phyloP scores from a whole-genome alignment of 2,797 vertebrate species.

The Epinephelus malabaricus region DNA sequence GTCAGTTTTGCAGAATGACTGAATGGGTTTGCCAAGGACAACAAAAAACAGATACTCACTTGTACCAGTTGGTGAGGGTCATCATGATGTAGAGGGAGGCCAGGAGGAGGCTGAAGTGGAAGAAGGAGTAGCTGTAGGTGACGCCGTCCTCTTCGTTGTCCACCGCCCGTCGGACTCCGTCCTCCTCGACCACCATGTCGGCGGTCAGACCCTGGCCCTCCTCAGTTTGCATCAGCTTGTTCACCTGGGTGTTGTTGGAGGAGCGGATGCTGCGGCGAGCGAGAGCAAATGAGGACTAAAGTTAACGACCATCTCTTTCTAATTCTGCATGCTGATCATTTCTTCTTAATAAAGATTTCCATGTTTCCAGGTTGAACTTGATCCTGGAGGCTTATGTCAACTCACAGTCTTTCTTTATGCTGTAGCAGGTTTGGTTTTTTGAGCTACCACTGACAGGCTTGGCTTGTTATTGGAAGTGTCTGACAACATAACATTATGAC shows the following conservation, averaged over 20 bases:
- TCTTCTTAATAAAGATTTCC: background rate
- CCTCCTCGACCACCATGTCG: constrained; percentile 40
- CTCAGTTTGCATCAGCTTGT: constrained; percentile 93
- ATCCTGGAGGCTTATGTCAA: background rate
- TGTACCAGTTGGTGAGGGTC: constrained; percentile 97
- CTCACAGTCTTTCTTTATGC: background rate
- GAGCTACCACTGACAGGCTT: too few relatives aligned
- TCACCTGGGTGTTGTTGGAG: constrained; percentile 93
- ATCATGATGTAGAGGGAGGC: constrained; percentile 97
- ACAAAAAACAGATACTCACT: constrained; percentile 76
- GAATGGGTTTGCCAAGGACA: rapidly evolving
- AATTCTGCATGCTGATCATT: background rate
- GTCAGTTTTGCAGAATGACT: background rate
- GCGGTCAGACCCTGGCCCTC: constrained; percentile 71
- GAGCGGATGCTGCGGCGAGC: constrained; percentile 86
- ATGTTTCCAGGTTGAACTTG: background rate
- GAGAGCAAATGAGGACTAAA: background rate
- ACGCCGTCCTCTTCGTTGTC: constrained; percentile 93
- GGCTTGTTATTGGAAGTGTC: too few relatives aligned
- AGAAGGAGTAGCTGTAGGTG: constrained; percentile 94
- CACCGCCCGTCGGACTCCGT: constrained; percentile 80
- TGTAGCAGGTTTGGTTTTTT: background rate
- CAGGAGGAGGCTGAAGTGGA: constrained; percentile 92
- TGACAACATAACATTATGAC: too few relatives aligned
- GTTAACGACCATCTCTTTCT: background rate